A percentile compares a stretch with the other conserved stretches of the same genome.
Conservation (phyloP, 2,113 vertebrate genomes). For the Cepphus grylle region DNA sequence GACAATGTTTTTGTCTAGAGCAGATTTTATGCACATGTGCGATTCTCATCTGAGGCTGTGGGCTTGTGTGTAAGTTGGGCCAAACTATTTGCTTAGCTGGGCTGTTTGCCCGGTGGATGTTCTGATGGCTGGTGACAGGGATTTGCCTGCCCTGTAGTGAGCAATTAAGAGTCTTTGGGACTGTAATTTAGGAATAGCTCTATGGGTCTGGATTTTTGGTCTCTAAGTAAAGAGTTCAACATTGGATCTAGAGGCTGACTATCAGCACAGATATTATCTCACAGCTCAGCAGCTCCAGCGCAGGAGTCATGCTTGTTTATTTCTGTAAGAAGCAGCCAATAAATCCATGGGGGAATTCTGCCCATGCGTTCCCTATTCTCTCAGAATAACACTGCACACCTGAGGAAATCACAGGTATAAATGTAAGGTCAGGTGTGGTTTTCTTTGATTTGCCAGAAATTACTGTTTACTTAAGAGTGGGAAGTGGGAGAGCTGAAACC, state of each 20-base stretch:
- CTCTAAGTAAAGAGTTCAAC: background rate
- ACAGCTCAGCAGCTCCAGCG: background rate
- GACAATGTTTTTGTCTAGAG: background rate
- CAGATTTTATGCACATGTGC: slow-evolving; percentile 34
- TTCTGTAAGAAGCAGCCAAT: background rate
- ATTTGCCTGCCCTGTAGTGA: background rate
- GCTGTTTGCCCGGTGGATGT: slow-evolving; percentile 35
- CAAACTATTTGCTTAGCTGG: slow-evolving; percentile 49
- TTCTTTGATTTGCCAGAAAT: slow-evolving; percentile 5
- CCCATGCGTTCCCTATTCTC: background rate
- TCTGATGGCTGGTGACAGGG: slow-evolving; percentile 24
- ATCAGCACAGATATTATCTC: background rate
- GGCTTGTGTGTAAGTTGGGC: background rate
- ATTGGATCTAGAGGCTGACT: background rate
- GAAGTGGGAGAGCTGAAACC: background rate
- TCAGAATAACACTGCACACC: background rate
- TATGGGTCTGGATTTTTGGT: background rate
- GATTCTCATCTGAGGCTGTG: slow-evolving; percentile 23
- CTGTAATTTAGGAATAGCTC: background rate
- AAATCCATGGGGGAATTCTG: background rate
- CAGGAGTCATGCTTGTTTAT: background rate
- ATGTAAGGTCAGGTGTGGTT: background rate
- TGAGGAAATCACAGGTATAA: slow-evolving; percentile 14
- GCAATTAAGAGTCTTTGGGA: background rate
- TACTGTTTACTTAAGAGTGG: background rate